phyloP scores from a whole-genome alignment of 1,140 invertebrate species.

The Anastrepha obliqua region DNA sequence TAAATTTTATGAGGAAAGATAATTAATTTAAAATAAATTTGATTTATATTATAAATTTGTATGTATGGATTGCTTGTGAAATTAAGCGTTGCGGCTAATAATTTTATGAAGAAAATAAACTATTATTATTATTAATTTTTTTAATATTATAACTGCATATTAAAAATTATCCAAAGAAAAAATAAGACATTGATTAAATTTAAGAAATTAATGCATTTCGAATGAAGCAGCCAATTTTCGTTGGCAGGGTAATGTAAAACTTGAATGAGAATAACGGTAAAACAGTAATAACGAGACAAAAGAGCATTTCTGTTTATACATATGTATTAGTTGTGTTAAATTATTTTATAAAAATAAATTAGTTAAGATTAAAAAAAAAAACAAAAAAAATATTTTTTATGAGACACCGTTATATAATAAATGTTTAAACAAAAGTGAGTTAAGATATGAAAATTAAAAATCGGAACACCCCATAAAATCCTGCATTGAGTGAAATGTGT shows the following conservation, averaged over 20 bases:
- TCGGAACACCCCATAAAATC: no score
- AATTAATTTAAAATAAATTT: conserved; percentile 50
- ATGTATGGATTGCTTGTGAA: not conserved
- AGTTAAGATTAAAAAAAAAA: not conserved
- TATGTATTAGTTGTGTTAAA: conserved; percentile 1
- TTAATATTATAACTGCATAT: conserved; percentile 3
- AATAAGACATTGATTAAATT: conserved; percentile 28
- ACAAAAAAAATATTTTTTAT: not conserved
- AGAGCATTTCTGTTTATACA: not conserved
- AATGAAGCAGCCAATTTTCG: not conserved
- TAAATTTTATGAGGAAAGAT: conserved; percentile 29
- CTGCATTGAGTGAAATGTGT: no score
- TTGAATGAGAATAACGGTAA: not conserved
- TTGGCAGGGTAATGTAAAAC: not conserved
- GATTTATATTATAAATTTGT: conserved; percentile 9
- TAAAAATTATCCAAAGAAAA: conserved; percentile 47
- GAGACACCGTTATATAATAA: not conserved
- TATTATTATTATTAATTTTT: not conserved
- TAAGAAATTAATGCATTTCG: conserved; percentile 28
- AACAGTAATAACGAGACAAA: conserved; percentile 14
- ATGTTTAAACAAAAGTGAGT: not conserved
- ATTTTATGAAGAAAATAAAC: not conserved
- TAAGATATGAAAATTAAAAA: no score
- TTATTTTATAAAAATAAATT: not conserved
- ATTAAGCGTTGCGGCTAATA: not conserved